Evolutionary conservation across 2,797 vertebrate species (phyloP), one percentile per base, ranked within the genome.

Genomic region (Menidia menidia): DNA sequence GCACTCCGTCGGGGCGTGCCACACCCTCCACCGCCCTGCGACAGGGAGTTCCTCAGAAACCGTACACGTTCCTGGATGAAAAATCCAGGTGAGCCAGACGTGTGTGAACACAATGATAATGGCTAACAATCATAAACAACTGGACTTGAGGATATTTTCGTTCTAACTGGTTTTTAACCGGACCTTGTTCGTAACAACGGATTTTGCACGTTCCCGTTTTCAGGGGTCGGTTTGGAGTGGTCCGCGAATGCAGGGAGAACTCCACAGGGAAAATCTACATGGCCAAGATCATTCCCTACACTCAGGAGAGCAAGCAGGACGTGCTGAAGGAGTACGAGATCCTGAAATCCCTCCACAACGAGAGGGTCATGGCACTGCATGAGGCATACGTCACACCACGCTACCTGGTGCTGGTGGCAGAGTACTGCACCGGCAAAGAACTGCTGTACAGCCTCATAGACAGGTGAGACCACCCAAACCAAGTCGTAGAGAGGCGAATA

Each of bases 371-470:
- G 96, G 87, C 94, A n/a, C 90, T 99, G 47, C 97, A 98, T 0
- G 97, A 99, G 75, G 97, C 97, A 0, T 99, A 98, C 70, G 95
- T 99, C 89, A 99, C 97, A 0, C 97, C 97, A 0, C 95, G 96
- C 12, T 99, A 98, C 90, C 93, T 99, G 16, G 97, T 99, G 57
- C 96, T 99, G 80, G 98, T 99, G 65, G 93, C 96, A 0, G 97
- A 99, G 88, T 94, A 94, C 90, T 99, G 97, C 3, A 88, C 93
- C 0, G 97, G 97, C 84, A 96, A 97, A 60, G 97, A 99, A 77
- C 94, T 99, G 67, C 96, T 99, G 64, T 93, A 95, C 85, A 95
- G 92, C 85, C 96, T 99, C 0, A 92, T 96, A 1, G 97, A 99
- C 73, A 90, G 91, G 92, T 93, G 42, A 33, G 63, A 33, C 25